These are phyloP conservation scores for Champsocephalus gunnari DNA, from an alignment of 2,797 vertebrate genomes.

Conservation along the genomic window DNA sequence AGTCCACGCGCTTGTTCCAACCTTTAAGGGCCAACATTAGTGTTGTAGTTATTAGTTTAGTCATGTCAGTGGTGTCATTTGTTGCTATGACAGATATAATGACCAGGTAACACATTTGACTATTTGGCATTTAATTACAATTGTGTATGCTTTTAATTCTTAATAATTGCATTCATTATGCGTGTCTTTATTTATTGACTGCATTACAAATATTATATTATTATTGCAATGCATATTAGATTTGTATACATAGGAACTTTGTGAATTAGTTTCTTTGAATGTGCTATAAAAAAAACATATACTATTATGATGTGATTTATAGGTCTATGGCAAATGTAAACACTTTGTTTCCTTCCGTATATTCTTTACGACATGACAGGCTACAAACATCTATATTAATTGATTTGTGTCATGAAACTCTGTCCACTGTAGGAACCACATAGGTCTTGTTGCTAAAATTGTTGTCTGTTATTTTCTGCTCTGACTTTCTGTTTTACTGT, in stretches of 20 bases:
- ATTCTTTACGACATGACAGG: too few relatives aligned
- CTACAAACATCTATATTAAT: too few relatives aligned
- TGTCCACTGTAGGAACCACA: neutral
- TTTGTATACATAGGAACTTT: too few relatives aligned
- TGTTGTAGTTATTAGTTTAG: constrained; percentile 13
- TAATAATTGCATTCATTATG: too few relatives aligned
- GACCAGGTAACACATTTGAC: neutral
- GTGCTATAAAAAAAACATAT: too few relatives aligned
- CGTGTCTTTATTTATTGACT: too few relatives aligned
- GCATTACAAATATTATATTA: too few relatives aligned
- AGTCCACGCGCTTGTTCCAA: constrained; percentile 94
- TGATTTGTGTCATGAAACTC: neutral
- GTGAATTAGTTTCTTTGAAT: too few relatives aligned
- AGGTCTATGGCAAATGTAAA: neutral
- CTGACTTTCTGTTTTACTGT: neutral
- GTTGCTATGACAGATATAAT: neutral
- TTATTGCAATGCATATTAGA: too few relatives aligned
- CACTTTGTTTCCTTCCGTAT: neutral
- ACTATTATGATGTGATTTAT: neutral
- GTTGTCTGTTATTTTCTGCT: neutral
- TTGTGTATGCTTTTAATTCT: too few relatives aligned
- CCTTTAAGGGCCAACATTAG: constrained; percentile 76
- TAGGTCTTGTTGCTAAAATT: neutral
- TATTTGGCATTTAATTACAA: too few relatives aligned
- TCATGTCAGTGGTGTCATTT: neutral